phyloP scores from a whole-genome alignment of 1,140 invertebrate species.

The Trachymyrmex septentrionalis region DNA sequence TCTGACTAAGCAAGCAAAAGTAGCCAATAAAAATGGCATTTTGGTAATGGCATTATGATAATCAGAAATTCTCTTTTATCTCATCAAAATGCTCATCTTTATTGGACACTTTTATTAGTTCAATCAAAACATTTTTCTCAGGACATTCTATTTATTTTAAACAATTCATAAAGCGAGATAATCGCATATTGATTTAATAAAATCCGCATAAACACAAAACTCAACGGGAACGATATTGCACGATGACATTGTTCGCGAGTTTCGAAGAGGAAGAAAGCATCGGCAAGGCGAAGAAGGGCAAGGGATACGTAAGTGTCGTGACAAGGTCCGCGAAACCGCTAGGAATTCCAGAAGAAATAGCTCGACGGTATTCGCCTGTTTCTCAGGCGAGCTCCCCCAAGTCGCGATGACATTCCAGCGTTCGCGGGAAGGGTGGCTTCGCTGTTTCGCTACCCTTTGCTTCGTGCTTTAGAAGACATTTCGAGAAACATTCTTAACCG shows the following conservation, averaged over 20 bases:
- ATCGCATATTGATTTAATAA: slow-evolving; percentile 30
- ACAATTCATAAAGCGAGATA: not conserved
- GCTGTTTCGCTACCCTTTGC: slow-evolving; percentile 41
- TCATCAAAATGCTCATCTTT: too few species aligned
- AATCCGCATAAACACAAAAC: not conserved
- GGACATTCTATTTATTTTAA: not conserved
- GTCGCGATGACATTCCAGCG: slow-evolving; percentile 46
- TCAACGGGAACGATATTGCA: not conserved
- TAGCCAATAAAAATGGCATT: too few species aligned
- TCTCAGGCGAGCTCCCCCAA: slow-evolving; percentile 37
- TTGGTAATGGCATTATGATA: too few species aligned
- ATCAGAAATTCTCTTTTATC: too few species aligned
- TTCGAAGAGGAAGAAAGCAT: slow-evolving; percentile 24
- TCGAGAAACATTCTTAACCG: slow-evolving; percentile 43
- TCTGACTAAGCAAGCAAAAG: too few species aligned
- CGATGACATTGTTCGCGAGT: not conserved
- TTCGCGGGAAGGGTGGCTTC: slow-evolving; percentile 5
- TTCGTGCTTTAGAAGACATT: slow-evolving; percentile 32
- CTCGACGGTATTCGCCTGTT: slow-evolving; percentile 51
- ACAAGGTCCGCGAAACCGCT: slow-evolving; percentile 49
- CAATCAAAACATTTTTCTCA: too few species aligned
- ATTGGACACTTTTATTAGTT: too few species aligned
- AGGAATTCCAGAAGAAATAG: slow-evolving; percentile 67
- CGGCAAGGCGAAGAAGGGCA: not conserved
- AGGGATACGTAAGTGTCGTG: slow-evolving; percentile 6